Percentiles rank a stretch among this genome's conserved stretches.
These are phyloP conservation scores for Dendroctonus valens DNA, from an alignment of 1,140 invertebrate species.

Conservation along the genomic window DNA sequence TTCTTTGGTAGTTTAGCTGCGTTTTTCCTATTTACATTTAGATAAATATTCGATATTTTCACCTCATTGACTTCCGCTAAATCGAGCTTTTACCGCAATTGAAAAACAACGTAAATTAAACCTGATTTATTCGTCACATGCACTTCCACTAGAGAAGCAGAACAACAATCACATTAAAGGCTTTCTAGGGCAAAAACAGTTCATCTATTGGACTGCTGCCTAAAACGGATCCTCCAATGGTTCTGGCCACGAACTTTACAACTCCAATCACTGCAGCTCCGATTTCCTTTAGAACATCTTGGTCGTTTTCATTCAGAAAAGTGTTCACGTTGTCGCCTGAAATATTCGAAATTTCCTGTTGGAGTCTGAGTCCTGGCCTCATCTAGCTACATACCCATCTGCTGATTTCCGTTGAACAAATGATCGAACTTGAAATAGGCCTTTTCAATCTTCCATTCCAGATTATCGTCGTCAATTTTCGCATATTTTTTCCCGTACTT, in stretches of 20 bases:
- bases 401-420: conserved; percentile 45
- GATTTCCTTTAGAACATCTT: conserved; percentile 52
- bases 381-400: conserved; percentile 37
- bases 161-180: no score
- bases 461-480: conserved; percentile 20
- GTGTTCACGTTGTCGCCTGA: conserved; percentile 51
- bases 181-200: conserved; percentile 18
- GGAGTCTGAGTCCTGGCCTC: neutral
- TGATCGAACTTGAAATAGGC: conserved; percentile 43
- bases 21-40: no score
- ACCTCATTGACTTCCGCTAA: no score
- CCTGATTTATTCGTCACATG: no score
- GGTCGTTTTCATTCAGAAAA: conserved; percentile 57
- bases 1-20: no score
- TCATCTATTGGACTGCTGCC: conserved; percentile 23
- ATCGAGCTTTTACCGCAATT: no score
- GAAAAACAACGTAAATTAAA: no score
- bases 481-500: conserved; percentile 33
- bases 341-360: conserved; percentile 23
- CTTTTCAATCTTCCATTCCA: conserved; percentile 35
- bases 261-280: conserved; percentile 35
- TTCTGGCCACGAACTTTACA: conserved; percentile 16
- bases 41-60: no score
- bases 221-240: conserved; percentile 14
- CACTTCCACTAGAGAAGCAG: no score